A percentile compares a stretch with the other conserved stretches of the same genome.
These are phyloP conservation scores for Luidia sarsii DNA, from an alignment of 53 echinoderm and acorn worm species.

Conservation along the genomic window DNA sequence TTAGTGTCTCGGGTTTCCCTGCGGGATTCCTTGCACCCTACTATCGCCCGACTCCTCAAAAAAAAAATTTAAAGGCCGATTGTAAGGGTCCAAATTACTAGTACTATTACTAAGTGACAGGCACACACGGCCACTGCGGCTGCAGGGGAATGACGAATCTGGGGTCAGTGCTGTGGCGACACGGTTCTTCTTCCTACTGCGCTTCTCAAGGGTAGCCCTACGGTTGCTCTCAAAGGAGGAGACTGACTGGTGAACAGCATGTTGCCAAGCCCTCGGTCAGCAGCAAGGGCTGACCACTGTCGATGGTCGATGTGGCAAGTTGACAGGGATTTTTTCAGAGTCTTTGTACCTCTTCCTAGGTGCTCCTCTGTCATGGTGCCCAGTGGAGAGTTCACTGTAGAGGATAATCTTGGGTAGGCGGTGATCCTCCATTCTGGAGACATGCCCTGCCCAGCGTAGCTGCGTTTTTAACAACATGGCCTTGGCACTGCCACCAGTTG, in stretches of 20 bases:
- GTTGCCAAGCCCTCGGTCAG: background rate
- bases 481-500: constrained; percentile 20
- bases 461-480: constrained; percentile 22
- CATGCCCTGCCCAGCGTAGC: constrained; percentile 16
- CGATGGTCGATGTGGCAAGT: constrained; percentile 16
- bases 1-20: too few species aligned
- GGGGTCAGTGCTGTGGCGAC: too few species aligned
- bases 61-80: too few species aligned
- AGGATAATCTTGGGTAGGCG: constrained; percentile 28
- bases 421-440: constrained; percentile 1
- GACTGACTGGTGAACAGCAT: background rate
- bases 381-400: constrained; percentile 20
- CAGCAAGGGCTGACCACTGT: background rate
- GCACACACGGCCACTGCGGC: too few species aligned
- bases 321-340: constrained; percentile 4
- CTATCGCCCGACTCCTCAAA: too few species aligned
- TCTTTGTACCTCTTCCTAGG: constrained; percentile 43
- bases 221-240: background rate
- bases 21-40: too few species aligned
- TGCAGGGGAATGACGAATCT: too few species aligned
- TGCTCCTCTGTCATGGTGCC: constrained; percentile 29
- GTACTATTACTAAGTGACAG: too few species aligned
- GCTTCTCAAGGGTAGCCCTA: background rate
- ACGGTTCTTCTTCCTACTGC: too few species aligned
- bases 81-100: too few species aligned